phyloP scores from a whole-genome alignment of 1,140 invertebrate genomes.

The Wiebesia pumilae region DNA sequence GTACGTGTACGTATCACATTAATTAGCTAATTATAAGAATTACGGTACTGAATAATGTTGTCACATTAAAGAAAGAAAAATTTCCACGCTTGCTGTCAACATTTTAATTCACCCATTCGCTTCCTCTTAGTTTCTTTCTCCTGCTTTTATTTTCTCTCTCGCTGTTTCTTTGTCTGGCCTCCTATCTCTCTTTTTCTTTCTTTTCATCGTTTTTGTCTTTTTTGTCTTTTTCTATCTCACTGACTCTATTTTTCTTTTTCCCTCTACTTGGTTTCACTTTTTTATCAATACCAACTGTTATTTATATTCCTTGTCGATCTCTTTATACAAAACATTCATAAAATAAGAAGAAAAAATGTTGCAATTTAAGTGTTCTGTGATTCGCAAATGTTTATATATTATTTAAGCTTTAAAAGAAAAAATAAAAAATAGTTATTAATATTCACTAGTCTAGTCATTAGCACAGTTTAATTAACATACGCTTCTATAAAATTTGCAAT shows the following conservation, averaged over 20 bases:
- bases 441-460: too few relatives aligned
- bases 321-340: neutral
- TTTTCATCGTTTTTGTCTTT: neutral
- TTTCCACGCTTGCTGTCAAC: neutral
- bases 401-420: too few relatives aligned
- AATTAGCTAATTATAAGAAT: constrained; percentile 42
- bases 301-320: neutral
- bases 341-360: neutral
- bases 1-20: constrained; percentile 26
- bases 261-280: neutral
- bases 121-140: neutral
- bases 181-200: neutral
- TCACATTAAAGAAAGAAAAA: neutral
- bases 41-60: constrained; percentile 19
- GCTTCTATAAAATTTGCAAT: too few relatives aligned
- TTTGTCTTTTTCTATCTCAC: neutral
- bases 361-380: too few relatives aligned
- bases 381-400: too few relatives aligned
- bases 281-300: neutral
- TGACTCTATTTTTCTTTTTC: neutral
- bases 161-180: neutral
- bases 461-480: too few relatives aligned
- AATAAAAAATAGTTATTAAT: too few relatives aligned
- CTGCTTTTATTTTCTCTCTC: neutral
- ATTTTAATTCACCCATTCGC: neutral